Percentiles rank a stretch among this genome's conserved stretches.
Evolutionary conservation across 2,888 invertebrate genomes (phyloP).

Genomic region (Ennomos fuscantarius): DNA sequence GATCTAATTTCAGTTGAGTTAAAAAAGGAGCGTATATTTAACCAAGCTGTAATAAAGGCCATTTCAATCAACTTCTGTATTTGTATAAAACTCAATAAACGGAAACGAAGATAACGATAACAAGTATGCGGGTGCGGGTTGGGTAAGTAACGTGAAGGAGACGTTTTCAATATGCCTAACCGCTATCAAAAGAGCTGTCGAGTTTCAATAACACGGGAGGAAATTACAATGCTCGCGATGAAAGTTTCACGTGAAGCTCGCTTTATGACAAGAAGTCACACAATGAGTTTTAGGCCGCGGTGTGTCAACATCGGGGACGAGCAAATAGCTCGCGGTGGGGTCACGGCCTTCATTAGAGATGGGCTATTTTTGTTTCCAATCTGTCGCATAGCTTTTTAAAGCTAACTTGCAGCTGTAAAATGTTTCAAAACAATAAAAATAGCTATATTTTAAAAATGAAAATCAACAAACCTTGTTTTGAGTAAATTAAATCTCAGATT

Average conservation of each 20-base stretch:
- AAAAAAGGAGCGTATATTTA: conserved; percentile 19
- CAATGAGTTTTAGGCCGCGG: conserved; percentile 77
- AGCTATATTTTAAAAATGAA: conserved; percentile 4
- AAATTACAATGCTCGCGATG: conserved; percentile 65
- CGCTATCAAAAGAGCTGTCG: conserved; percentile 56
- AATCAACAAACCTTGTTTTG: conserved; percentile 7
- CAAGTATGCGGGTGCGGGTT: conserved; percentile 27
- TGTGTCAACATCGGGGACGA: conserved; percentile 68
- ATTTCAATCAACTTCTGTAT: conserved; percentile 35
- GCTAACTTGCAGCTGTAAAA: conserved; percentile 4
- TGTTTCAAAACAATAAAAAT: too few species aligned
- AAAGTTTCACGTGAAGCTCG: conserved; percentile 63
- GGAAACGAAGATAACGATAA: conserved; percentile 35
- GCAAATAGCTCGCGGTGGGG: conserved; percentile 77
- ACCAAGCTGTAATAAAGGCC: conserved; percentile 31
- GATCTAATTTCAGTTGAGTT: conserved; percentile 18
- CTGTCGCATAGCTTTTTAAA: conserved; percentile 37
- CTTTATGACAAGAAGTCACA: conserved; percentile 72
- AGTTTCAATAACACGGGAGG: conserved; percentile 63
- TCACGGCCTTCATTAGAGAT: conserved; percentile 74
- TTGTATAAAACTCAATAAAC: conserved; percentile 42
- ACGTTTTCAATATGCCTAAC: conserved; percentile 52
- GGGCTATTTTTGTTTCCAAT: conserved; percentile 55
- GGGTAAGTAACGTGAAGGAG: conserved; percentile 45
- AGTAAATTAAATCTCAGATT: conserved; percentile 25